Percentiles rank a stretch among this genome's conserved stretches.
These are phyloP conservation scores for Lasioglossum calceatum DNA, from an alignment of 2,888 invertebrate genomes.

Conservation along the genomic window DNA sequence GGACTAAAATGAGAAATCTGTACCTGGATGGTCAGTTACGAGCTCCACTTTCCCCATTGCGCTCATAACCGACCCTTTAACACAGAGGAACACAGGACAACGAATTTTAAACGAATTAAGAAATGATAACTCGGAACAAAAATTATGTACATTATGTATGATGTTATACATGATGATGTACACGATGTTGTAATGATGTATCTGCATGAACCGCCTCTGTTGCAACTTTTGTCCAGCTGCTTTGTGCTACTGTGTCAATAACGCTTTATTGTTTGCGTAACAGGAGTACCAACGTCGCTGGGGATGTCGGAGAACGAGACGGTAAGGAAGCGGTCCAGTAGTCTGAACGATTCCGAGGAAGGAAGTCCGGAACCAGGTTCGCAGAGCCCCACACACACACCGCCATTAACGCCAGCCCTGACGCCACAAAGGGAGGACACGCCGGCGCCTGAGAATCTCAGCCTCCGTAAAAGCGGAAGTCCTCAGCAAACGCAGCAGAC, in stretches of 20 bases:
- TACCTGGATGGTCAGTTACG: not conserved
- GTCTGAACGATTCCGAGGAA: constrained; percentile 81
- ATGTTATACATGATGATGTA: not conserved
- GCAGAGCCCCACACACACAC: constrained; percentile 81
- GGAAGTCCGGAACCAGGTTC: constrained; percentile 80
- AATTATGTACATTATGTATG: not conserved
- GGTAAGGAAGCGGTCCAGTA: constrained; percentile 76
- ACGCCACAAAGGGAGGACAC: constrained; percentile 81
- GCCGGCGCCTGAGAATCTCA: constrained; percentile 92
- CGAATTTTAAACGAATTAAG: not conserved
- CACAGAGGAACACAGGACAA: not conserved
- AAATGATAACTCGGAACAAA: not conserved
- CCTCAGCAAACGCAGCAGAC: constrained; percentile 81
- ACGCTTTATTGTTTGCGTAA: not conserved
- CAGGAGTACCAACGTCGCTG: constrained; percentile 55
- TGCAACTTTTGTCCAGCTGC: not conserved
- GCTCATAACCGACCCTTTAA: not conserved
- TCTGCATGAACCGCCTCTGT: not conserved
- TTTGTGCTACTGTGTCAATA: not conserved
- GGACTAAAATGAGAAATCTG: not conserved
- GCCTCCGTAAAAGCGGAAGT: constrained; percentile 88
- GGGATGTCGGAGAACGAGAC: constrained; percentile 69
- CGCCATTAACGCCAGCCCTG: constrained; percentile 79
- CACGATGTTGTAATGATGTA: not conserved
- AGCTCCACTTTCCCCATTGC: too few species aligned